A percentile compares a stretch with the other conserved stretches of the same genome.
Evolutionary conservation across 2,888 invertebrate genomes (phyloP).

Genomic region (Isotomurus palustris): DNA sequence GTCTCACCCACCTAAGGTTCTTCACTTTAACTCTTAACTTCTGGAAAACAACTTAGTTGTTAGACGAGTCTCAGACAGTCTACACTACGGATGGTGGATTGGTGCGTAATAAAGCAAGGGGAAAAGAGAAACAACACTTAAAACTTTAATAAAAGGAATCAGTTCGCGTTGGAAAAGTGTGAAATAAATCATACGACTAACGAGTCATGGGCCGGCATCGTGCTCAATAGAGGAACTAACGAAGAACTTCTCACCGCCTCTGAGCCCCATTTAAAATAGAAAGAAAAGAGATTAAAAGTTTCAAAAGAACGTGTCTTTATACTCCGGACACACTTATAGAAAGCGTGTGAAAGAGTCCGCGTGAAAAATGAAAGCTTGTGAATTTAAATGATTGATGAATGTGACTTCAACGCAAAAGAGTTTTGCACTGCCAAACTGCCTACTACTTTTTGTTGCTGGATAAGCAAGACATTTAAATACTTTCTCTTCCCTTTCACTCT

Average conservation of each 20-base stretch:
- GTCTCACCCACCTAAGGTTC: background rate
- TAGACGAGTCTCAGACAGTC: too few species aligned
- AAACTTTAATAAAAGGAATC: constrained; percentile 8
- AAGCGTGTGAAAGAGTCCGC: background rate
- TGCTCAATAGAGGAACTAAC: too few species aligned
- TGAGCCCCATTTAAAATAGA: constrained; percentile 3
- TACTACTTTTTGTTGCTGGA: background rate
- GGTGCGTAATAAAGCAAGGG: background rate
- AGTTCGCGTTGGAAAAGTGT: background rate
- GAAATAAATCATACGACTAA: constrained; percentile 13
- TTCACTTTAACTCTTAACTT: too few species aligned
- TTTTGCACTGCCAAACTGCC: too few species aligned
- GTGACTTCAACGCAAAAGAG: too few species aligned
- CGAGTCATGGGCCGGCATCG: background rate
- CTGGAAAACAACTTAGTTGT: too few species aligned
- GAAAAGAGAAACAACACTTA: background rate
- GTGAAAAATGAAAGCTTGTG: too few species aligned
- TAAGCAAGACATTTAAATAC: background rate
- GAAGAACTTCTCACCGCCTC: background rate
- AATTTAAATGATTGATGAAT: constrained; percentile 3
- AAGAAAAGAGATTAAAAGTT: constrained; percentile 11
- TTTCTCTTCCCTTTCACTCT: background rate
- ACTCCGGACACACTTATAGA: background rate
- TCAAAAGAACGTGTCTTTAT: background rate
- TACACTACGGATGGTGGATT: too few species aligned